Evolutionary conservation across 2,888 invertebrate species (phyloP), one percentile per base, ranked within the genome.

Genomic region (Scelioninae gen. 1): DNA sequence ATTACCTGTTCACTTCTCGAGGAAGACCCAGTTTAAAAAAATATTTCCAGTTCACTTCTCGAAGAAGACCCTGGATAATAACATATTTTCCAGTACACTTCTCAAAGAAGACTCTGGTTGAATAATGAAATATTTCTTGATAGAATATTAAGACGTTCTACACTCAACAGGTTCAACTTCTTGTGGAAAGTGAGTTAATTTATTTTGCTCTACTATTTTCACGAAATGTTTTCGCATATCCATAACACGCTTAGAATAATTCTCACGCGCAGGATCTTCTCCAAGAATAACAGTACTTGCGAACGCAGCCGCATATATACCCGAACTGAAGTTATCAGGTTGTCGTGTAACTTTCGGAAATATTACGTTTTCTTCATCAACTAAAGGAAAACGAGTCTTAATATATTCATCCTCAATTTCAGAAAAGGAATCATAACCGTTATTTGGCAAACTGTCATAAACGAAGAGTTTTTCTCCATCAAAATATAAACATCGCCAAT

Each of bases 241-340:
- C 6, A 11, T 11, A 9, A 29, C 32, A 32, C 32, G 7, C 1
- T 7, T n/a, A 1, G 53, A 55, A 23, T 55, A 55, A n/a, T 13
- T 11, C 1, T 32, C 53, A 7, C 8, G 9, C 5, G n/a, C 6
- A 6, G 53, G 53, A 13, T 55, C 32, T 3, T 32, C 53, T 32
- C 53, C 53, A 9, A 55, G 13, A 5, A 7, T 13, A 13, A 55
- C 10, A 3, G 53, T 55, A 2, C 32, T 55, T n/a, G 53, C 53
- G n/a, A 55, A 32, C 15, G 43, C 43, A n/a, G 43, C 43, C 0
- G 43, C 43, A n/a, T 43, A 49, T 49, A 49, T 5, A 1, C 85
- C 85, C 60, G 85, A 86, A 55, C 68, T 75, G 13, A 16, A 23
- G n/a, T 9, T 10, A 51, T 80, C 84, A n/a, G 72, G 69, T 72